These are phyloP conservation scores for Chiropotes sagulatus DNA, from an alignment of 2,797 vertebrate species.

Conservation along the genomic window DNA sequence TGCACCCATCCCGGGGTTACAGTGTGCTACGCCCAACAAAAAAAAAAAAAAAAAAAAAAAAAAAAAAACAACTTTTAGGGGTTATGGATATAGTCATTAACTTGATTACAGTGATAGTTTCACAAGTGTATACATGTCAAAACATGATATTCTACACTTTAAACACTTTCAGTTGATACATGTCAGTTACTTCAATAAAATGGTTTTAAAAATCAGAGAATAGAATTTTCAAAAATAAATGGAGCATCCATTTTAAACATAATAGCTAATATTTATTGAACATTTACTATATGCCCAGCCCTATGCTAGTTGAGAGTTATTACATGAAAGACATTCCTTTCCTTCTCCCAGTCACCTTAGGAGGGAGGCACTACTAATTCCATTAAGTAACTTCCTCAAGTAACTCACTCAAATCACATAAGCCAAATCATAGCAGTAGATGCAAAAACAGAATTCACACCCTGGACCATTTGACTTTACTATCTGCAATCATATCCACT, in stretches of 20 bases:
- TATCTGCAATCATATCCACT: background rate
- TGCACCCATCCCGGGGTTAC: too few relatives aligned
- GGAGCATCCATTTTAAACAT: background rate
- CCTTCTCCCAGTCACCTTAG: background rate
- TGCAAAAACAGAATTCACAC: background rate
- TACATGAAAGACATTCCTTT: background rate
- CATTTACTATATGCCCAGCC: background rate
- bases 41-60: too few relatives aligned
- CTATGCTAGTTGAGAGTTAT: background rate
- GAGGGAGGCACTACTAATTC: background rate
- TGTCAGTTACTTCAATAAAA: background rate
- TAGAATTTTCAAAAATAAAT: constrained; percentile 5
- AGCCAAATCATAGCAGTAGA: background rate
- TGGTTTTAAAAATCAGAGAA: background rate
- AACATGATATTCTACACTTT: background rate
- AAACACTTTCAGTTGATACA: background rate
- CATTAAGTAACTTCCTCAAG: background rate
- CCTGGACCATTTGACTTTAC: background rate
- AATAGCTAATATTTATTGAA: background rate
- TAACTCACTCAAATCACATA: background rate
- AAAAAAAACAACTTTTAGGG: too few relatives aligned
- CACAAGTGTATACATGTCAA: background rate
- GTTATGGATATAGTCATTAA: background rate
- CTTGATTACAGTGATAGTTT: background rate
- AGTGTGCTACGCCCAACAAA: too few relatives aligned